Percentiles rank a stretch among this genome's conserved stretches.
Evolutionary conservation across 2,113 vertebrate species (phyloP).

Genomic region (Spermophilus dauricus): DNA sequence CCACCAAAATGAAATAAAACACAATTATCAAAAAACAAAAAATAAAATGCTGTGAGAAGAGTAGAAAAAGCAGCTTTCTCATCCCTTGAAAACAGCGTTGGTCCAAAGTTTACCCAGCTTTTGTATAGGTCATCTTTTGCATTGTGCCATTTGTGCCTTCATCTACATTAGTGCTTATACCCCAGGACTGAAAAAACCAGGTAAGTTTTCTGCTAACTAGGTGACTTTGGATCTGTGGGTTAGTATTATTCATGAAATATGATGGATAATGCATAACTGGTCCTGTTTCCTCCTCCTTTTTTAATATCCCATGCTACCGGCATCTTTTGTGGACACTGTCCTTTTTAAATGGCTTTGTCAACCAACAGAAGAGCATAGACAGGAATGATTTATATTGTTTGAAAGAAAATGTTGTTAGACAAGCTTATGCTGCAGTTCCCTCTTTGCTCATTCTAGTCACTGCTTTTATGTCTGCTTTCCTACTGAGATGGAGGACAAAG

Average conservation of each 20-base stretch:
- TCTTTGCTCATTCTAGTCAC: conserved; percentile 61
- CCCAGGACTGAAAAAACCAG: neutral
- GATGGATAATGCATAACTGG: neutral
- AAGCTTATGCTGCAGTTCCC: neutral
- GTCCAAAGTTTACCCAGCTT: conserved; percentile 10
- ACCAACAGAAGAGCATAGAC: neutral
- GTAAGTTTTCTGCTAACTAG: conserved; percentile 22
- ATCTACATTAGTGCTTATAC: neutral
- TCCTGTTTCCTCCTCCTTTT: neutral
- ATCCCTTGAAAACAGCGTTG: conserved; percentile 35
- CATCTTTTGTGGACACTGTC: neutral
- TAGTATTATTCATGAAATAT: neutral
- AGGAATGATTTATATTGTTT: conserved; percentile 50
- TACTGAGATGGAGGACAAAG: conserved; percentile 6
- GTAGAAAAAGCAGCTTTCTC: conserved; percentile 50
- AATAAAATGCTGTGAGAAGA: neutral
- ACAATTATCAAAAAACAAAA: too few species aligned
- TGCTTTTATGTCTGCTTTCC: conserved; percentile 36
- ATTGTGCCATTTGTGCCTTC: neutral
- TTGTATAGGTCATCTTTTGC: neutral
- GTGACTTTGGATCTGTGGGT: conserved; percentile 4
- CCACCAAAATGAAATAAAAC: too few species aligned
- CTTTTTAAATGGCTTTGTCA: conserved; percentile 42
- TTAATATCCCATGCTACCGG: neutral
- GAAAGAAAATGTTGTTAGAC: conserved; percentile 47